Evolutionary conservation across 2,113 vertebrate species (phyloP), one percentile per base, ranked within the genome.

Genomic region (Bambusicola thoracicus): DNA sequence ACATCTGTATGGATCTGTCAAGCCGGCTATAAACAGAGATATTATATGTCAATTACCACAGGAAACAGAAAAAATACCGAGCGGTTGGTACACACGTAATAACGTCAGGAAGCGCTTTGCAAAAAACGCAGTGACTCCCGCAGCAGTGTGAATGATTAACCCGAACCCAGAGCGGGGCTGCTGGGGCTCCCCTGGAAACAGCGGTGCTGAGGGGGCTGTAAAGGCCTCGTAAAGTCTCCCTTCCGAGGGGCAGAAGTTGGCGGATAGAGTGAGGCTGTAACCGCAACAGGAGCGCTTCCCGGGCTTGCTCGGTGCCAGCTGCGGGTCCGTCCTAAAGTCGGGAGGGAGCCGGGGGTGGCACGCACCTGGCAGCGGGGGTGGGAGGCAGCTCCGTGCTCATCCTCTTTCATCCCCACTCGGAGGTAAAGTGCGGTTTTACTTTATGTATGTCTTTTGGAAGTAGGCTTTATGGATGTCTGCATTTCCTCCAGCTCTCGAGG

Each of bases 121-220:
- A 68, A 81, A 94, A 93, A 92, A 85, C 34, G 34, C 34, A 40
- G 87, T 89, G 91, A 59, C 49, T 94, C 43, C 66, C 80, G 73
- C 56, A 51, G 76, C 81, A 92, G 93, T 81, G 89, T 92, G 93
- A 91, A 85, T 91, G 79, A 94, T 95, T 94, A 96, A 94, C 93
- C 46, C 72, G 30, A 15, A 24, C 63, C 38, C 65, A 41, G 41
- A 91, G 87, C 69, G 72, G 79, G 56, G 67, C 34, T 82, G 81
- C 88, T 81, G 84, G 78, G 34, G 67, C 75, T 82, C 70, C 67
- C 44, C 79, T 92, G 34, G 65, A 74, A 80, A 51, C 38, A 61
- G 46, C 81, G 59, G 20, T 78, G 55, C 82, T 91, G 73, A 89
- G 89, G 48, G 65, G 80, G 40, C 30, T 56, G 53, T 32, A 56